These are phyloP conservation scores for Melanostigma gelatinosum DNA, from an alignment of 2,113 vertebrate genomes.

Conservation along the genomic window DNA sequence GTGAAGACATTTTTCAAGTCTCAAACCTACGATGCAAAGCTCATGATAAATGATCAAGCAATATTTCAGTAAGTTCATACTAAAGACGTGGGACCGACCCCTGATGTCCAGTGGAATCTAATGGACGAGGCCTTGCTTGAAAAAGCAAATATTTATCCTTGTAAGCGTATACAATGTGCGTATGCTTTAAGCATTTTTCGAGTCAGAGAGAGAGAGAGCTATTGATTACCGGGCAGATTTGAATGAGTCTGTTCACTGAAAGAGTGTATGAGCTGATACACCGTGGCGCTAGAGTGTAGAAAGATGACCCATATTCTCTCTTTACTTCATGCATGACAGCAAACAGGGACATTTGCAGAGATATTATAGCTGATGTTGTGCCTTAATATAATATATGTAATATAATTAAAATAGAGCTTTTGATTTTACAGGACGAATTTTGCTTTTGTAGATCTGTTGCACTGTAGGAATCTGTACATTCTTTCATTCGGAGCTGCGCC, in stretches of 20 bases:
- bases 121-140: not conserved
- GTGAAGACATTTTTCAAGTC: not conserved
- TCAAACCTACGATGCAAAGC: slow-evolving; percentile 2
- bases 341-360: slow-evolving; percentile 25
- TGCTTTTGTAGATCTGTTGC: not conserved
- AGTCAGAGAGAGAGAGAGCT: not conserved
- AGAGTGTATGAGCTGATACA: not conserved
- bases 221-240: slow-evolving; percentile 29
- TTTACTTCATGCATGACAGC: not conserved
- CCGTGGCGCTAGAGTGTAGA: not conserved
- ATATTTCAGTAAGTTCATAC: not conserved
- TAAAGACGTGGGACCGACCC: not conserved
- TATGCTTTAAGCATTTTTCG: slow-evolving; percentile 5
- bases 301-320: not conserved
- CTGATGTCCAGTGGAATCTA: not conserved
- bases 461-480: not conserved
- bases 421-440: not conserved
- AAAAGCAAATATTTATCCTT: not conserved
- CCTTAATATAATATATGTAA: not conserved
- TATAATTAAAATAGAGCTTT: not conserved
- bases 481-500: not conserved
- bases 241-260: slow-evolving; percentile 3
- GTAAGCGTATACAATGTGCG: not conserved
- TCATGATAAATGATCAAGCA: not conserved
- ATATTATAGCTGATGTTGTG: not conserved